Conservation (phyloP, 2,113 vertebrate genomes). For the Pithys albifrons region DNA sequence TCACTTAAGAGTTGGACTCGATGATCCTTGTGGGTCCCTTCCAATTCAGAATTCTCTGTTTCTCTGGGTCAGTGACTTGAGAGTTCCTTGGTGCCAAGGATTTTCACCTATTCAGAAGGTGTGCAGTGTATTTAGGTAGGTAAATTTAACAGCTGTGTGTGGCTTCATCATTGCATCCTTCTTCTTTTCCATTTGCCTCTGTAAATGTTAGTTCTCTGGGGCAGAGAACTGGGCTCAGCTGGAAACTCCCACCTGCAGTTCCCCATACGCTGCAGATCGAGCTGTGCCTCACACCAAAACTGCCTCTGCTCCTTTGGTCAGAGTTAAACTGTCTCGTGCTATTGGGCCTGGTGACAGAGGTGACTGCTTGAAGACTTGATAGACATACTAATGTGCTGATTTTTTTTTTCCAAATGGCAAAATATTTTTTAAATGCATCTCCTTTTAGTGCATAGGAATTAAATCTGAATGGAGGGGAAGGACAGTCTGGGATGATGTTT, state of each 20-base stretch:
- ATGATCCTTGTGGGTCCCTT: not conserved
- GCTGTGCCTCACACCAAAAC: not conserved
- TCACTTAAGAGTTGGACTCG: not conserved
- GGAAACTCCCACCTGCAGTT: not conserved
- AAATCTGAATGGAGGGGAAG: not conserved
- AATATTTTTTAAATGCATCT: not conserved
- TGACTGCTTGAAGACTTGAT: not conserved
- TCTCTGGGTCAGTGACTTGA: not conserved
- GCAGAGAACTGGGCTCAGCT: not conserved
- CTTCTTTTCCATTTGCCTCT: not conserved
- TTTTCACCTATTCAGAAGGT: not conserved
- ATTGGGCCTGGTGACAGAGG: not conserved
- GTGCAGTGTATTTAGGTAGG: rapidly evolving
- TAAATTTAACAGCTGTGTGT: not conserved
- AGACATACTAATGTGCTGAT: not conserved
- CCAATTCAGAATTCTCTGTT: not conserved
- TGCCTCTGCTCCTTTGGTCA: not conserved
- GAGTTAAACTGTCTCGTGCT: not conserved
- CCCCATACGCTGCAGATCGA: not conserved
- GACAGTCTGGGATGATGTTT: not conserved
- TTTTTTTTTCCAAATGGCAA: not conserved
- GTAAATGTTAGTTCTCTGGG: not conserved
- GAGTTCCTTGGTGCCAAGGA: not conserved
- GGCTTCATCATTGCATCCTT: not conserved
- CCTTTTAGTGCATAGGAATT: not conserved